These are phyloP conservation scores for Pica pica DNA, from an alignment of 2,113 vertebrate species.

Conservation along the genomic window DNA sequence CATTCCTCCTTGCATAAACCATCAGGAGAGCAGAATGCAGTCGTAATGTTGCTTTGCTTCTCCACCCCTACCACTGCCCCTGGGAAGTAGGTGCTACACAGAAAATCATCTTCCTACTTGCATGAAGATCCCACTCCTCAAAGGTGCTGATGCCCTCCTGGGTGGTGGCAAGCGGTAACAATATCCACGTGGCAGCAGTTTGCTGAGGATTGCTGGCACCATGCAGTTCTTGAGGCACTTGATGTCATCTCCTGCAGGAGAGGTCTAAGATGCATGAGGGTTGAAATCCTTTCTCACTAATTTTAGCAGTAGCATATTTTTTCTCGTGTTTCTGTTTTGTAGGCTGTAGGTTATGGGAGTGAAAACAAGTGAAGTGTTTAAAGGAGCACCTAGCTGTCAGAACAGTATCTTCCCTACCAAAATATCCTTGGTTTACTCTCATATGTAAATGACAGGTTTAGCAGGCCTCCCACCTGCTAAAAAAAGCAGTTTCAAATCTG, in stretches of 20 bases:
- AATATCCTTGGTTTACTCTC: background rate
- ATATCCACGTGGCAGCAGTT: background rate
- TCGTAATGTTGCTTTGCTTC: background rate
- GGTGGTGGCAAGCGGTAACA: background rate
- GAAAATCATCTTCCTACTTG: background rate
- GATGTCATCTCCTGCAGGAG: background rate
- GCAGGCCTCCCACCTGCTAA: background rate
- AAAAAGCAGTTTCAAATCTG: background rate
- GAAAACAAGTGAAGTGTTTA: background rate
- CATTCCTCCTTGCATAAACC: background rate
- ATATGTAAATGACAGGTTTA: background rate
- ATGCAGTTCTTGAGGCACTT: background rate
- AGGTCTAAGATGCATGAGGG: background rate
- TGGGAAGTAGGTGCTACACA: background rate
- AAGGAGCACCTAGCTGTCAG: conserved; percentile 1
- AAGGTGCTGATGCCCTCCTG: background rate
- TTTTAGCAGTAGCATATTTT: background rate
- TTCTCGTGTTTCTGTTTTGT: background rate
- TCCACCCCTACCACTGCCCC: background rate
- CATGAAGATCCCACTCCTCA: background rate
- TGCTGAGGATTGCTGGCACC: background rate
- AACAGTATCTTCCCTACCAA: background rate
- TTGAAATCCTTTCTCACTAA: background rate
- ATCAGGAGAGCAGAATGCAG: background rate
- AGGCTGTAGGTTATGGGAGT: background rate